Evolutionary conservation across 2,113 vertebrate species (phyloP).

Genomic region (Tychaedon coryphoeus): DNA sequence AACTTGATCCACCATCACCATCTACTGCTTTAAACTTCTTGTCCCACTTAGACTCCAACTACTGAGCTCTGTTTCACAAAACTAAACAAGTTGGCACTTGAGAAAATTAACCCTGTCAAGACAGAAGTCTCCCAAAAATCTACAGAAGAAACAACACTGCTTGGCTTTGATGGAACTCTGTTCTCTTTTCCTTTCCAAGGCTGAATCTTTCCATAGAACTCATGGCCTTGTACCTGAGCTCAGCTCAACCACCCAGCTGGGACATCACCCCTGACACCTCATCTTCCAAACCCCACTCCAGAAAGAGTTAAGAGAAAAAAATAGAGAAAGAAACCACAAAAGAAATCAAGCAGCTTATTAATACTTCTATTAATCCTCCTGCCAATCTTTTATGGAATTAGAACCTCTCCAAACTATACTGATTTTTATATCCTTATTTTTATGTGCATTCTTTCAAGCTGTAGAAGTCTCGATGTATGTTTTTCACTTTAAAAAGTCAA

Average conservation of each 20-base stretch:
- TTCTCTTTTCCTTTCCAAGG: not conserved
- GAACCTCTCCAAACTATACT: not conserved
- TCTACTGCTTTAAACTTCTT: not conserved
- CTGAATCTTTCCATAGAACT: not conserved
- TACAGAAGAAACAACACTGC: not conserved
- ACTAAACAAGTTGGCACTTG: not conserved
- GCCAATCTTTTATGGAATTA: not conserved
- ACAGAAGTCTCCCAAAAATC: not conserved
- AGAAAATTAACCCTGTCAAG: not conserved
- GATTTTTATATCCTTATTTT: not conserved
- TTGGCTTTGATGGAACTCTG: not conserved
- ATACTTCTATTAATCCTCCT: not conserved
- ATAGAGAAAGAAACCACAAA: not conserved
- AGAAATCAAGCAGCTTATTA: not conserved
- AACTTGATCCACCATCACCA: not conserved
- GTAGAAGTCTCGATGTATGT: not conserved
- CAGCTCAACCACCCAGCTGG: not conserved
- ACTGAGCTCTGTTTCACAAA: not conserved
- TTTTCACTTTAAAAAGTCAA: not conserved
- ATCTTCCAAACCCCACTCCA: not conserved
- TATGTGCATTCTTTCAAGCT: not conserved
- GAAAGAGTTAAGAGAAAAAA: constrained; percentile 6
- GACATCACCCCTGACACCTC: not conserved
- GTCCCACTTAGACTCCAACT: not conserved
- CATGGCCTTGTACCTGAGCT: not conserved